Percentiles rank a stretch among this genome's conserved stretches.
Conservation (phyloP, 2,797 vertebrate genomes). For the Dendrocincla tyrannina region DNA sequence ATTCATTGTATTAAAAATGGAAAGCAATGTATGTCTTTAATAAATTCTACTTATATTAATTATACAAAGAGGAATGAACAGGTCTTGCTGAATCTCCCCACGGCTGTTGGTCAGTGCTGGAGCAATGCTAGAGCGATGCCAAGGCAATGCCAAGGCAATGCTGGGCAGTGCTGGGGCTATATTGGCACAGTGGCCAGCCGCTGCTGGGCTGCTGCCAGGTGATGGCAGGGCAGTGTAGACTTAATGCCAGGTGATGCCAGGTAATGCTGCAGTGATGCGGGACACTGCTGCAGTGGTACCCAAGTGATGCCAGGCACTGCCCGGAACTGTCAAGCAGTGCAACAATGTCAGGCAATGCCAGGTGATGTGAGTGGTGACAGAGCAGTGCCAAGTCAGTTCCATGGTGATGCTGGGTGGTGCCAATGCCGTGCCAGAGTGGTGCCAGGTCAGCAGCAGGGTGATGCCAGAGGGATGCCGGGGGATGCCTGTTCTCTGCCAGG, state of each 20-base stretch:
- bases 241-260: background rate
- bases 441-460: too few relatives aligned
- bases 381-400: too few relatives aligned
- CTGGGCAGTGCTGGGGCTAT: background rate
- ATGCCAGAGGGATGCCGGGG: too few relatives aligned
- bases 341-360: background rate
- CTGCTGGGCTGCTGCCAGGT: background rate
- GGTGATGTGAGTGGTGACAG: background rate
- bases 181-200: background rate
- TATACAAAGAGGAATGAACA: rapidly evolving
- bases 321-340: background rate
- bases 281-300: background rate
- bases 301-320: background rate
- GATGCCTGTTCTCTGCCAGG: too few relatives aligned
- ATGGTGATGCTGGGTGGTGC: rapidly evolving
- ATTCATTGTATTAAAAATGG: background rate
- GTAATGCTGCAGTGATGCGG: background rate
- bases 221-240: too few relatives aligned
- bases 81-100: rapidly evolving
- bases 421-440: background rate
- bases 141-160: background rate
- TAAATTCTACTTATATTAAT: background rate
- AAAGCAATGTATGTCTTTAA: background rate
- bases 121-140: background rate
- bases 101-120: background rate